phyloP scores from a whole-genome alignment of 2,888 invertebrate species.

The Gryllus longicercus region DNA sequence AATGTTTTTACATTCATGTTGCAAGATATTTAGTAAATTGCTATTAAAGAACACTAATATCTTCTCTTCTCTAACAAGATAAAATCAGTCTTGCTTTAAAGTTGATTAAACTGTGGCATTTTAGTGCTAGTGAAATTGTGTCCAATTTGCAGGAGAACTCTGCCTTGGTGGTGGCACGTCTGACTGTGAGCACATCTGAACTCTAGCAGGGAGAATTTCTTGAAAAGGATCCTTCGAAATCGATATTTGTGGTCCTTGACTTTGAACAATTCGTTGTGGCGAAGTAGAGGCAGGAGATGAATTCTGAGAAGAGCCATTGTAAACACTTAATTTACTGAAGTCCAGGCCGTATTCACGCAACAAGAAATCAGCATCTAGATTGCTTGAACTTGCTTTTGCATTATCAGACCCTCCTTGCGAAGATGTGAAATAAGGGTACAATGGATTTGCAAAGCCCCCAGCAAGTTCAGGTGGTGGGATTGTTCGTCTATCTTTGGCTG shows the following conservation, averaged over 20 bases:
- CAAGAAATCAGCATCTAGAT: slow-evolving; percentile 59
- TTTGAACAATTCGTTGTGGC: neutral
- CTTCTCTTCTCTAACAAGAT: neutral
- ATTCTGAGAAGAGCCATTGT: slow-evolving; percentile 27
- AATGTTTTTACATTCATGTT: neutral
- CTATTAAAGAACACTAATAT: no score
- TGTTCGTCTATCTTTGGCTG: slow-evolving; percentile 43
- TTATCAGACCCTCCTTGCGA: slow-evolving; percentile 30
- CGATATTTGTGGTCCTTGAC: neutral
- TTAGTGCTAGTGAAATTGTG: neutral
- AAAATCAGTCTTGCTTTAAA: slow-evolving; percentile 1
- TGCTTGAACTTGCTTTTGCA: slow-evolving; percentile 42
- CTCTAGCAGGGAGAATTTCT: neutral
- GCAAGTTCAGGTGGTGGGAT: slow-evolving; percentile 41
- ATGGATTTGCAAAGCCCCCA: slow-evolving; percentile 53
- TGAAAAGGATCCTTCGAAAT: neutral
- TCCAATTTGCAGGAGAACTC: neutral
- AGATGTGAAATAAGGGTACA: slow-evolving; percentile 49
- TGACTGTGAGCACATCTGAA: neutral
- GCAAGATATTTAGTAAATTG: neutral
- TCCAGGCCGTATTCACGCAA: slow-evolving; percentile 71
- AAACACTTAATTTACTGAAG: slow-evolving; percentile 54
- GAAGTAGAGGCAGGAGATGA: neutral
- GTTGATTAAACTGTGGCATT: neutral
- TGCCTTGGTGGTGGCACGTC: neutral